Evolutionary conservation across 2,888 invertebrate species (phyloP).

Genomic region (Caenorhabditis wallacei): DNA sequence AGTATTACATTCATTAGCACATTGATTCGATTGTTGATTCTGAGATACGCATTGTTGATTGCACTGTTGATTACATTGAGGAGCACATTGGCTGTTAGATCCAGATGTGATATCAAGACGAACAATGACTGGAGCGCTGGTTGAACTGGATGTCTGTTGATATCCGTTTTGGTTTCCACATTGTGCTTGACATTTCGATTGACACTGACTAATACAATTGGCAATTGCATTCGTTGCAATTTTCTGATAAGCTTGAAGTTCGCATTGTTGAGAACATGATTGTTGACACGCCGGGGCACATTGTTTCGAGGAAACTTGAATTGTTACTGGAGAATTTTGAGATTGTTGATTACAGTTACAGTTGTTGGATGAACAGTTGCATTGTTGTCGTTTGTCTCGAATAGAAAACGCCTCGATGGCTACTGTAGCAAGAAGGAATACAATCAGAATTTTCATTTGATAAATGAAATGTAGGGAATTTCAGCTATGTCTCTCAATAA

Average conservation of each 20-base stretch:
- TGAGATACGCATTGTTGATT: constrained; percentile 52
- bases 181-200: constrained; percentile 52
- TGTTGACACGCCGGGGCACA: constrained; percentile 62
- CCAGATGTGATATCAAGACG: constrained; percentile 55
- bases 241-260: constrained; percentile 43
- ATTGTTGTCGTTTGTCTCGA: constrained; percentile 48
- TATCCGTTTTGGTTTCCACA: constrained; percentile 39
- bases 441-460: constrained; percentile 9
- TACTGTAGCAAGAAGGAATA: neutral
- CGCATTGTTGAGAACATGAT: constrained; percentile 59
- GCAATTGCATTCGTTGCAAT: constrained; percentile 43
- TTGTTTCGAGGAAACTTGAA: constrained; percentile 52
- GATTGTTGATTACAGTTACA: constrained; percentile 47
- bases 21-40: constrained; percentile 47
- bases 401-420: constrained; percentile 21
- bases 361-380: constrained; percentile 39
- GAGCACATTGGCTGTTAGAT: constrained; percentile 34
- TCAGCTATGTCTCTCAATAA: neutral
- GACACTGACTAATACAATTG: constrained; percentile 59
- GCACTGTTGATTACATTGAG: constrained; percentile 59
- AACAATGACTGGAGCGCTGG: constrained; percentile 40
- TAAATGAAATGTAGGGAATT: neutral
- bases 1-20: constrained; percentile 46
- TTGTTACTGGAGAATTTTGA: constrained; percentile 42
- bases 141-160: constrained; percentile 29